A percentile compares a stretch with the other conserved stretches of the same genome.
Evolutionary conservation across 2,888 invertebrate species (phyloP).

Genomic region (Aphodius sticticus): DNA sequence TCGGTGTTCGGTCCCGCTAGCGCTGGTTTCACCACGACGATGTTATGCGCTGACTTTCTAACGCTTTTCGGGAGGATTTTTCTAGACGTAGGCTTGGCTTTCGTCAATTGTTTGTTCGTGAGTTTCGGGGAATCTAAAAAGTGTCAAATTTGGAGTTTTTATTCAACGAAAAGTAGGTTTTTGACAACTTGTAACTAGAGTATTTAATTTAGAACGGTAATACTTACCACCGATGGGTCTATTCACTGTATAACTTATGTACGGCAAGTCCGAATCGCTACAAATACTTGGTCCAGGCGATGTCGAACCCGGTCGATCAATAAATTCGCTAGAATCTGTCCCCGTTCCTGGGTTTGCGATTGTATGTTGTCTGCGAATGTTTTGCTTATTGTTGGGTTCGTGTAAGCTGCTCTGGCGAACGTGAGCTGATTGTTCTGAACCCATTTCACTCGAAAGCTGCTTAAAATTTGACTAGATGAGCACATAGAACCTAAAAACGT

Average conservation of each 20-base stretch:
- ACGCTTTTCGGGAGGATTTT: slow-evolving; percentile 60
- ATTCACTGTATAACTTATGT: slow-evolving; percentile 90
- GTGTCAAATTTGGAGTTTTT: neutral
- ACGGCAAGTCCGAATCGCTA: slow-evolving; percentile 88
- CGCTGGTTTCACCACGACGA: slow-evolving; percentile 83
- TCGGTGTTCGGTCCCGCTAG: slow-evolving; percentile 68
- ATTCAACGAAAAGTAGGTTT: neutral
- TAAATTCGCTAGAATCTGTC: slow-evolving; percentile 32
- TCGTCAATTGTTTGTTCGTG: slow-evolving; percentile 65
- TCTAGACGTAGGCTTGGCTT: slow-evolving; percentile 50
- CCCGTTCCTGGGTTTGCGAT: slow-evolving; percentile 57
- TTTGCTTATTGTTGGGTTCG: slow-evolving; percentile 40
- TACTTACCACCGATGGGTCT: slow-evolving; percentile 74
- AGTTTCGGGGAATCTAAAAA: slow-evolving; percentile 82
- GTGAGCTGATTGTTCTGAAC: slow-evolving; percentile 58
- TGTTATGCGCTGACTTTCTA: slow-evolving; percentile 71
- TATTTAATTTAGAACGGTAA: neutral
- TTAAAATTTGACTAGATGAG: neutral
- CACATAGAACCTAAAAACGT: neutral
- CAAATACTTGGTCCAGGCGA: slow-evolving; percentile 90
- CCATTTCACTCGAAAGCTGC: slow-evolving; percentile 48
- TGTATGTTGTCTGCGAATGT: slow-evolving; percentile 57
- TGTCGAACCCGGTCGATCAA: slow-evolving; percentile 71
- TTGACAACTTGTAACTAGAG: too few species aligned
- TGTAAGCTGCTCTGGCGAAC: slow-evolving; percentile 50